Evolutionary conservation across 2,113 vertebrate genomes (phyloP), one percentile per base, ranked within the genome.

Genomic region (Protobothrops flavoviridis): DNA sequence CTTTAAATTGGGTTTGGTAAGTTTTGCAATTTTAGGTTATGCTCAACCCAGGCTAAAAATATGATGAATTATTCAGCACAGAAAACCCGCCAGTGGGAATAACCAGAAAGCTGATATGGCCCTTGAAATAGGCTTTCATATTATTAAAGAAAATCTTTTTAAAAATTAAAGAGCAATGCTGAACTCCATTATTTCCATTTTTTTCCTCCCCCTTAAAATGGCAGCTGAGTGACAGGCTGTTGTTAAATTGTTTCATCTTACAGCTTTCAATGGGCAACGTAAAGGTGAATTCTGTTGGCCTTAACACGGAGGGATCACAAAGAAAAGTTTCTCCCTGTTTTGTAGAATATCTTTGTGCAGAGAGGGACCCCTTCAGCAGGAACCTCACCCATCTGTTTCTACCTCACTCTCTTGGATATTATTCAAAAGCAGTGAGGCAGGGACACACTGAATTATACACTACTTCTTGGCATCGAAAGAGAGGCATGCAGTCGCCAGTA

Each of bases 1-100:
- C 88, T 96, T 97, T 94, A 97, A 97, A 97, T 96, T 93, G 95
- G 95, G 91, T 96, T 97, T 97, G 95, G 33, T 94, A 96, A 96
- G 93, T 94, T 90, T 96, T 64, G 90, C 69, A 94, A 96, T 94
- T 96, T 97, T 50, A 94, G 95, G 91, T 97, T 96, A 92, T 95
- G 95, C 93, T 97, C 92, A 90, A 95, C 85, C 57, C 53, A 93
- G 81, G 86, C 90, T 94, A 94, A 94, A 94, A 92, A 57, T 93
- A 92, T 94, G 92, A 91, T 96, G 93, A 97, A 97, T 97, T 97
- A 96, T 97, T 97, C 95, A 97, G 52, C 94, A 85, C 23, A 95
- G 94, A 53, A 95, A 92, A 74, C 5, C 87, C 93, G 85, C 88
- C 87, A 93, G 29, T 94, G 94, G 97, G 95, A 95, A 94, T 92